Conservation (phyloP, 2,888 invertebrate species). For the Salticus scenicus region DNA sequence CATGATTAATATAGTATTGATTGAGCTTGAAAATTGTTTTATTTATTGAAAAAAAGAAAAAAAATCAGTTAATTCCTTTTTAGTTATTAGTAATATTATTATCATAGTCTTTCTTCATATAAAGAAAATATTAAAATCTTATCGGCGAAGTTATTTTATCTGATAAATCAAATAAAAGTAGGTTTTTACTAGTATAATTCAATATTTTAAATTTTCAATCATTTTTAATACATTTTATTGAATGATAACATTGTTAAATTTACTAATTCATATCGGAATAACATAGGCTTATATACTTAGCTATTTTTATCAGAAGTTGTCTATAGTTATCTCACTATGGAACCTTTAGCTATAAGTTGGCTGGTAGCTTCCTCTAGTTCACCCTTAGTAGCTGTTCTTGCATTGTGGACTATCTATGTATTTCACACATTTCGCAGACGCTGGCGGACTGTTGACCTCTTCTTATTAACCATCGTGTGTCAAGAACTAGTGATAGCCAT, state of each 20-base stretch:
- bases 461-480: constrained; percentile 77
- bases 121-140: not conserved
- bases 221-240: too few species aligned
- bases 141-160: not conserved
- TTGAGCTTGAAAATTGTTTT: not conserved
- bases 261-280: not conserved
- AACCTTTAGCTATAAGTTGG: constrained; percentile 73
- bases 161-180: not conserved
- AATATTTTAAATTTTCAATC: too few species aligned
- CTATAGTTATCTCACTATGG: constrained; percentile 43
- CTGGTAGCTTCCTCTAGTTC: constrained; percentile 76
- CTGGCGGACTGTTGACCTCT: constrained; percentile 79
- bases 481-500: constrained; percentile 73
- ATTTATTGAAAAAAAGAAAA: not conserved
- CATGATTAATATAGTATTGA: not conserved
- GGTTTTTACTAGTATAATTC: not conserved
- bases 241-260: not conserved
- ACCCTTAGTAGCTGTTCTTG: constrained; percentile 77
- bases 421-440: constrained; percentile 78
- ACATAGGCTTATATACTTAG: not conserved
- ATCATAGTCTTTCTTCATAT: too few species aligned
- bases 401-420: constrained; percentile 76
- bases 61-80: not conserved
- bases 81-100: not conserved
- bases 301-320: not conserved